Conservation (phyloP, 1,140 invertebrate genomes). For the Eriocheir sinensis region DNA sequence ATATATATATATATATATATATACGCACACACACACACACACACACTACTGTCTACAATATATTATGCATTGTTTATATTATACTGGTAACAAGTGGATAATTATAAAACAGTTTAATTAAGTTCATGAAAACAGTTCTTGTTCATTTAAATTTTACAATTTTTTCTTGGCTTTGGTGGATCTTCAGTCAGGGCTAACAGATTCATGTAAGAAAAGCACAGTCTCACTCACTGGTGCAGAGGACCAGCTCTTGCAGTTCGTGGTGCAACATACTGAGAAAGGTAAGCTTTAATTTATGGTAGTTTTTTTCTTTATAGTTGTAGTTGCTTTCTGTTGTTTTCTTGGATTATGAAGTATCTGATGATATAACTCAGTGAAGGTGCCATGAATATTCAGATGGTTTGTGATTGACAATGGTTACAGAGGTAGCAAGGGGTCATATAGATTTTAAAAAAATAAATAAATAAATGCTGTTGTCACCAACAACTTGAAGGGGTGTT, state of each 20-base stretch:
- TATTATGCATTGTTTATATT: too few relatives aligned
- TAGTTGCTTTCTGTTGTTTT: neutral
- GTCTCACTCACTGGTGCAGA: slow-evolving; percentile 86
- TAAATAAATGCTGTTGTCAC: too few relatives aligned
- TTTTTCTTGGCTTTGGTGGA: neutral
- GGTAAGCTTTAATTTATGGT: slow-evolving; percentile 80
- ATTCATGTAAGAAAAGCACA: slow-evolving; percentile 87
- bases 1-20: too few relatives aligned
- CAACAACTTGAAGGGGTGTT: too few relatives aligned
- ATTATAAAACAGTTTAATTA: too few relatives aligned
- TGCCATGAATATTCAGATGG: neutral
- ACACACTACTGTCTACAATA: too few relatives aligned
- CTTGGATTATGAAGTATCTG: neutral
- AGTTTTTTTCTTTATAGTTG: neutral
- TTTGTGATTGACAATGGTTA: too few relatives aligned
- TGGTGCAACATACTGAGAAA: slow-evolving; percentile 87
- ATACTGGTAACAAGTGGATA: too few relatives aligned
- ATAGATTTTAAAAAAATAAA: too few relatives aligned
- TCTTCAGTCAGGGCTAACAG: slow-evolving; percentile 88
- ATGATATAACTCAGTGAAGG: neutral
- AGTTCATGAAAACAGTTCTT: too few relatives aligned
- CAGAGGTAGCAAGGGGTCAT: too few relatives aligned
- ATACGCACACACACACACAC: too few relatives aligned
- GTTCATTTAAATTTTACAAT: neutral
- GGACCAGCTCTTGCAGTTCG: slow-evolving; percentile 87